Conservation (phyloP, 2,113 vertebrate species). For the Orthonyx spaldingii region DNA sequence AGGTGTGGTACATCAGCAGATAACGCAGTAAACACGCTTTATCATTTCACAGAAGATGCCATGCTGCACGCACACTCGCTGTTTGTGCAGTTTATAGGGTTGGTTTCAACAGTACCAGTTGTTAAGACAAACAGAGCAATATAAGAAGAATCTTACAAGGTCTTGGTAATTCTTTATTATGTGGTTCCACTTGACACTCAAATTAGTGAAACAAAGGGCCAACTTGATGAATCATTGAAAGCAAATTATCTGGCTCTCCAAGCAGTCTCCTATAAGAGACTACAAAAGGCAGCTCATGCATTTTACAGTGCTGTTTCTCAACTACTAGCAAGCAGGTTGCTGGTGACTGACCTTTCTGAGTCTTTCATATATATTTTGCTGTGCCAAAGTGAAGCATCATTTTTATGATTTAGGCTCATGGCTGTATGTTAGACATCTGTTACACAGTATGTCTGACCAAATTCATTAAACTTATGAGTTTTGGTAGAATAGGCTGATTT, state of each 20-base stretch:
- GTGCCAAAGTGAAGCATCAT: constrained; percentile 51
- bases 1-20: not conserved
- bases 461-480: constrained; percentile 62
- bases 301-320: constrained; percentile 52
- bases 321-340: constrained; percentile 56
- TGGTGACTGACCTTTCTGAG: constrained; percentile 49
- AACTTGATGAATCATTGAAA: constrained; percentile 70
- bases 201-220: constrained; percentile 76
- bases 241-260: constrained; percentile 68
- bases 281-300: constrained; percentile 46
- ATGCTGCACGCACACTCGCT: not conserved
- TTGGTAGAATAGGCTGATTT: constrained; percentile 49
- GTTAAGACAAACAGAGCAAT: constrained; percentile 52
- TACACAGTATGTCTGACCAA: constrained; percentile 66
- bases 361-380: constrained; percentile 49
- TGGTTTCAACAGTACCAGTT: constrained; percentile 57
- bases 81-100: constrained; percentile 46
- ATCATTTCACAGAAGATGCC: constrained; percentile 29
- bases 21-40: not conserved
- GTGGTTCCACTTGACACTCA: constrained; percentile 71
- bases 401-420: constrained; percentile 67
- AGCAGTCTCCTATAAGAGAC: constrained; percentile 37
- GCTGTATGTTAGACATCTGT: constrained; percentile 65
- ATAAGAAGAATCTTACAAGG: constrained; percentile 58
- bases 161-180: constrained; percentile 68